Evolutionary conservation across 2,888 invertebrate genomes (phyloP), one percentile per base, ranked within the genome.

Genomic region (Helobdella robusta): DNA sequence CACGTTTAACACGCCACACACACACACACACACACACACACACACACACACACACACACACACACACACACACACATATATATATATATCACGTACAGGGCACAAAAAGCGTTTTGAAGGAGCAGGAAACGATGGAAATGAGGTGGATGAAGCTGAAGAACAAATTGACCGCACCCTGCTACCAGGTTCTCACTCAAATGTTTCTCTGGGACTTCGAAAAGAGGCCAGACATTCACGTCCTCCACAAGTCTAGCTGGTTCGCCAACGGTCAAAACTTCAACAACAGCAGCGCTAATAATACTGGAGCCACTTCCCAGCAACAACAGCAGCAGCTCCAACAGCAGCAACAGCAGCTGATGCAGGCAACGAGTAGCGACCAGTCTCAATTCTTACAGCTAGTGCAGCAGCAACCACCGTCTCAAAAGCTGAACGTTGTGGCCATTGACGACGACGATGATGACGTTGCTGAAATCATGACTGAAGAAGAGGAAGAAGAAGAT

Each of bases 81-180:
- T 15, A 40, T 40, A 40, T 15, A 15, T 15, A 40, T 15, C 44
- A 15, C 11, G 44, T 15, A 40, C 34, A 62, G 67, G 78, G 78
- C 40, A 77, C 76, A 60, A 73, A 72, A 23, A 73, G 74, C 4
- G 74, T 78, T 4, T 67, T 78, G 58, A 74, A 75, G 34, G 77
- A 79, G 46, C 78, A 78, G 64, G 70, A 69, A 60, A 72, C 70
- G 50, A 69, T 77, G 34, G 72, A 72, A 25, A 75, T 77, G 46
- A 74, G 73, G 2, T 78, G 77, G 77, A 73, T 65, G n/a, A 64
- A 65, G 61, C 35, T 40, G 56, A 58, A 30, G 30, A 68, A 69
- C 50, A 73, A 72, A 56, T 72, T 74, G 2, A 72, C 73, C 15
- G 68, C 72, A 1, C 71, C 71, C 4, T 74, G 74, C 62, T 71